These are phyloP conservation scores for Lithobates pipiens DNA, from an alignment of 2,797 vertebrate species.

Conservation along the genomic window DNA sequence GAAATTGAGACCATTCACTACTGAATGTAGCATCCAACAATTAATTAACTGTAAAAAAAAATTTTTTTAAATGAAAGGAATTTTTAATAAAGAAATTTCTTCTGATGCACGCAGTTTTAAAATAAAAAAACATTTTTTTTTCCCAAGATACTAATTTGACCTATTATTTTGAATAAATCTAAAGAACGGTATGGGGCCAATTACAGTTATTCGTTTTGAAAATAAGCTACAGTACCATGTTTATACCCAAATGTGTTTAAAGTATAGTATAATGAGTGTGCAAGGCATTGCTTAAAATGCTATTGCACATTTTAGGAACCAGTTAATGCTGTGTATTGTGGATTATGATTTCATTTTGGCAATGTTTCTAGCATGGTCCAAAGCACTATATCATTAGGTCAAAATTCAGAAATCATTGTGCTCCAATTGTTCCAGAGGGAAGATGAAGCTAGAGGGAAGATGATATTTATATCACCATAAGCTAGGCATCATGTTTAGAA, in stretches of 20 bases:
- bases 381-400: slow-evolving; percentile 49
- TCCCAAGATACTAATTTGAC: no score
- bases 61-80: no score
- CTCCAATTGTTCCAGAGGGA: slow-evolving; percentile 48
- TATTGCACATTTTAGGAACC: neutral
- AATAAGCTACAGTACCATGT: neutral
- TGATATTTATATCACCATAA: slow-evolving; percentile 12
- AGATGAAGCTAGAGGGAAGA: slow-evolving; percentile 24
- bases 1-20: no score
- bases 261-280: neutral
- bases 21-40: no score
- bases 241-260: neutral
- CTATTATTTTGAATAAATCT: no score
- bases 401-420: slow-evolving; percentile 45
- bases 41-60: no score
- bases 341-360: slow-evolving; percentile 24
- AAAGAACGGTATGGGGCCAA: no score
- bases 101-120: no score
- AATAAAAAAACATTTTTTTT: no score
- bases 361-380: slow-evolving; percentile 37
- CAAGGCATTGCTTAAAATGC: neutral
- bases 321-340: slow-evolving; percentile 22
- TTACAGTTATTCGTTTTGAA: no score
- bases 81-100: no score
- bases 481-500: slow-evolving; percentile 25